These are phyloP conservation scores for Macrotrachela quadricornifera DNA, from an alignment of 1,140 invertebrate genomes.

Conservation along the genomic window DNA sequence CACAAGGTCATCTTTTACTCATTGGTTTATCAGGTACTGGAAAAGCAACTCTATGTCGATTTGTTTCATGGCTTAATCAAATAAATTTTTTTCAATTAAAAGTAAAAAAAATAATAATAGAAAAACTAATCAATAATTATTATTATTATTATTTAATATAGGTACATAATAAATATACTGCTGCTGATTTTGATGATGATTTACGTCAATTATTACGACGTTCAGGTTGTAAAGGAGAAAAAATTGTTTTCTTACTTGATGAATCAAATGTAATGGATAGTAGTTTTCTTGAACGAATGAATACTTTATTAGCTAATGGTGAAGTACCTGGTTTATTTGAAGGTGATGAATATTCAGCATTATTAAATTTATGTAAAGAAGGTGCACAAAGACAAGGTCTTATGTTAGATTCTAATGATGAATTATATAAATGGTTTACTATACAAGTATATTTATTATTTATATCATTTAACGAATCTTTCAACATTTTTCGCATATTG, in stretches of 20 bases:
- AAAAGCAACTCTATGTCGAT: slow-evolving; percentile 89
- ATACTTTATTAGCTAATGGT: slow-evolving; percentile 89
- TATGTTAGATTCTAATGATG: slow-evolving; percentile 92
- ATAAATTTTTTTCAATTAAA: slow-evolving; percentile 91
- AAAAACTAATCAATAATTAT: too few relatives aligned
- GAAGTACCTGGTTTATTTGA: slow-evolving; percentile 44
- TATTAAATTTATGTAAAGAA: slow-evolving; percentile 99
- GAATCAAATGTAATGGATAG: slow-evolving; percentile 97
- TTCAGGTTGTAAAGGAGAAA: slow-evolving; percentile 89
- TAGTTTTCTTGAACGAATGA: slow-evolving; percentile 94
- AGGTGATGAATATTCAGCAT: slow-evolving; percentile 82
- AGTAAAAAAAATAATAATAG: too few relatives aligned
- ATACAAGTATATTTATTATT: slow-evolving; percentile 39
- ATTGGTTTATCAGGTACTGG: slow-evolving; percentile 78
- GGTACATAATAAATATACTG: slow-evolving; percentile 96
- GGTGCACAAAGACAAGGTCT: slow-evolving; percentile 86
- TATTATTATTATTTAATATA: too few relatives aligned
- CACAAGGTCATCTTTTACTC: slow-evolving; percentile 39
- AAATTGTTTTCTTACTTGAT: slow-evolving; percentile 94
- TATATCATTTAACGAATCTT: too few relatives aligned
- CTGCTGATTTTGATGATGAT: slow-evolving; percentile 95
- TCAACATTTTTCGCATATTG: too few relatives aligned
- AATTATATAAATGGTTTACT: slow-evolving; percentile 95
- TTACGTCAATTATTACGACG: slow-evolving; percentile 68
- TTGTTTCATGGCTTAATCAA: slow-evolving; percentile 99